These are phyloP conservation scores for Triops longicaudatus DNA, from an alignment of 1,140 invertebrate species.

Conservation along the genomic window DNA sequence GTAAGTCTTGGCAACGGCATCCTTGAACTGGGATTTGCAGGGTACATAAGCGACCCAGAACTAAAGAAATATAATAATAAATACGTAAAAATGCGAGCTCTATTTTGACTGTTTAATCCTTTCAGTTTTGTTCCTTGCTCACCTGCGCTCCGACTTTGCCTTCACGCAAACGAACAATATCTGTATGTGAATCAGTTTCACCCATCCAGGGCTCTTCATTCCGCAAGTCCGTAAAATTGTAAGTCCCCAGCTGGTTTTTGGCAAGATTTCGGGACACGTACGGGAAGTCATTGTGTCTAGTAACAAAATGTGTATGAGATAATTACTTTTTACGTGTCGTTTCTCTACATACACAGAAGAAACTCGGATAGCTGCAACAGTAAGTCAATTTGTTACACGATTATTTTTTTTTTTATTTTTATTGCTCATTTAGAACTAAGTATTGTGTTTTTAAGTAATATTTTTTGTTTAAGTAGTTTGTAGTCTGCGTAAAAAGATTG, in stretches of 20 bases:
- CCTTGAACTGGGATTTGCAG: slow-evolving; percentile 32
- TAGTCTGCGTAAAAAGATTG: neutral
- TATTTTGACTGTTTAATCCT: too few relatives aligned
- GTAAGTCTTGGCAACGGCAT: slow-evolving; percentile 33
- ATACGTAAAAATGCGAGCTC: too few relatives aligned
- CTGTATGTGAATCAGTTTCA: slow-evolving; percentile 76
- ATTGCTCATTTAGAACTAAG: too few relatives aligned
- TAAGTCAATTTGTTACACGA: too few relatives aligned
- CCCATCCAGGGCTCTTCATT: slow-evolving; percentile 66
- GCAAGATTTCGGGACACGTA: slow-evolving; percentile 73
- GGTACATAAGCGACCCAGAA: slow-evolving; percentile 33
- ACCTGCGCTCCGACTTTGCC: slow-evolving; percentile 80
- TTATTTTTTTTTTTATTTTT: too few relatives aligned
- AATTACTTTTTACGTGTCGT: neutral
- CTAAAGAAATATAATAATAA: slow-evolving; percentile 26
- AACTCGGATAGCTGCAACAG: neutral
- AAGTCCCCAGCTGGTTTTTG: slow-evolving; percentile 66
- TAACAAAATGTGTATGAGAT: slow-evolving; percentile 29
- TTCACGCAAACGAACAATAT: slow-evolving; percentile 68
- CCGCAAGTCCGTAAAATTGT: slow-evolving; percentile 68
- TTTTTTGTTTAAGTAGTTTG: too few relatives aligned
- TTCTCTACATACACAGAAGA: neutral
- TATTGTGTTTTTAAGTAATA: too few relatives aligned
- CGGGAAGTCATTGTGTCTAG: slow-evolving; percentile 78
- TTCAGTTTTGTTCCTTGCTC: slow-evolving; percentile 32